Conservation (phyloP, 2,888 invertebrate species). For the Lamellibrachia satsuma region DNA sequence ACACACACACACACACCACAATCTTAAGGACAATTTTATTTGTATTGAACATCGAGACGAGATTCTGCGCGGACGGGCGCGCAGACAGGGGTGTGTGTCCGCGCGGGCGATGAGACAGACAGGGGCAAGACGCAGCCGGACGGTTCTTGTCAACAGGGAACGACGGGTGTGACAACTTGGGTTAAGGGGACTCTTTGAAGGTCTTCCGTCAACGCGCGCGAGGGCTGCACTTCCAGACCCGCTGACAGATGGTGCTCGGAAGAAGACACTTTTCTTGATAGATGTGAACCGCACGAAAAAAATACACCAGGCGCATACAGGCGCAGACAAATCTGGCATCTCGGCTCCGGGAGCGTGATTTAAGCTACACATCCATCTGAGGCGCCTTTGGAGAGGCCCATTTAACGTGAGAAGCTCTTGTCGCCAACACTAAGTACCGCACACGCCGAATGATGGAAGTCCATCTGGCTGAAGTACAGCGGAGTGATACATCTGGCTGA, state of each 20-base stretch:
- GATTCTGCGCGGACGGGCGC: no score
- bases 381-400: neutral
- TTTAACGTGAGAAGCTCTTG: neutral
- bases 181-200: conserved; percentile 3
- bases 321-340: neutral
- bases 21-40: no score
- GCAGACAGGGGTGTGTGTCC: no score
- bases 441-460: neutral
- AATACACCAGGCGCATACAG: neutral
- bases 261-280: neutral
- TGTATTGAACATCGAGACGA: no score
- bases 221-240: neutral
- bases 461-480: neutral
- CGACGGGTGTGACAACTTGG: neutral
- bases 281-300: conserved; percentile 17
- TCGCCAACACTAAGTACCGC: conserved; percentile 2
- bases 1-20: no score
- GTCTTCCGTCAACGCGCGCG: conserved; percentile 14
- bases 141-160: neutral
- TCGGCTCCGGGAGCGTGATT: neutral
- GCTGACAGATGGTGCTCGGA: neutral
- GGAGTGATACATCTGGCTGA: neutral
- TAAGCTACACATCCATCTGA: neutral
- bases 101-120: neutral
- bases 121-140: neutral